Percentiles rank a stretch among this genome's conserved stretches.
Evolutionary conservation across 2,888 invertebrate genomes (phyloP).

Genomic region (Dolichopus griseipennis): DNA sequence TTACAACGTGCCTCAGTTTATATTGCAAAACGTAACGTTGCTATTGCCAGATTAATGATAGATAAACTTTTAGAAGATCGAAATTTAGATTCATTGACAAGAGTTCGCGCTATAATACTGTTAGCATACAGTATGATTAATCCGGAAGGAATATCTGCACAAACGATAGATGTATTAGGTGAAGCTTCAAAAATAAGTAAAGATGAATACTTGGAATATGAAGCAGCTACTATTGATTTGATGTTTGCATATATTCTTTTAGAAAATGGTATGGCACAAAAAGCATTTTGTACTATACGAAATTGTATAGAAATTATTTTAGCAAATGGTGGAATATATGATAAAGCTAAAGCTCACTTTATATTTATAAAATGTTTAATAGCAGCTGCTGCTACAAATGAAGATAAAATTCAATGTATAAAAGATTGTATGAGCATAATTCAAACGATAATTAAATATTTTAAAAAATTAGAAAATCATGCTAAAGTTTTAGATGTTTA

Average conservation of each 20-base stretch:
- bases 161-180: constrained; percentile 52
- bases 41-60: constrained; percentile 36
- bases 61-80: constrained; percentile 30
- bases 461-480: constrained; percentile 66
- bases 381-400: constrained; percentile 50
- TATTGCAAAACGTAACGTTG: constrained; percentile 41
- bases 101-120: constrained; percentile 60
- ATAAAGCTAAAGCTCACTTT: constrained; percentile 66
- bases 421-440: constrained; percentile 45
- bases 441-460: constrained; percentile 58
- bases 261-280: constrained; percentile 61
- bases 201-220: constrained; percentile 67
- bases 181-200: constrained; percentile 66
- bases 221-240: constrained; percentile 64
- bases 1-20: constrained; percentile 44
- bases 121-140: constrained; percentile 56
- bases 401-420: constrained; percentile 46
- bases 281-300: constrained; percentile 62
- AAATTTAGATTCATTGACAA: constrained; percentile 42
- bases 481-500: constrained; percentile 59
- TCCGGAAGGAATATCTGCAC: constrained; percentile 45
- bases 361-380: constrained; percentile 71
- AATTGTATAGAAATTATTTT: constrained; percentile 62
- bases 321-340: constrained; percentile 72
- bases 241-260: constrained; percentile 71